phyloP scores from a whole-genome alignment of 1,140 invertebrate genomes.

The Augochlora pura region DNA sequence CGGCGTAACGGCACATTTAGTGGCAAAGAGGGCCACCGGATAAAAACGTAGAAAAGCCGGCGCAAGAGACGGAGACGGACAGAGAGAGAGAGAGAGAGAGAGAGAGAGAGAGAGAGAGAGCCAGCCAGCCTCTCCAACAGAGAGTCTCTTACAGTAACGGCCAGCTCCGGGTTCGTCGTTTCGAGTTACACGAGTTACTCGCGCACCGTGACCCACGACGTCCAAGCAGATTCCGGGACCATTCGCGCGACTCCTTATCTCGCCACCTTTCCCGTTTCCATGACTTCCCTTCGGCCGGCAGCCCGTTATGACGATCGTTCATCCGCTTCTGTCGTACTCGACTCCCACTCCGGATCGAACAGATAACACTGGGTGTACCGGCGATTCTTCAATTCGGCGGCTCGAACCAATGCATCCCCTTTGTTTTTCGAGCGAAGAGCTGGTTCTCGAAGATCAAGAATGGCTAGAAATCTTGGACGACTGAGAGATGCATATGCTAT shows the following conservation, averaged over 20 bases:
- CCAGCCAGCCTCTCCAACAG: neutral
- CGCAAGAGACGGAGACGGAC: too few relatives aligned
- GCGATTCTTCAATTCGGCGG: too few relatives aligned
- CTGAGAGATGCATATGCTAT: too few relatives aligned
- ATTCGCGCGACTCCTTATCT: conserved; percentile 56
- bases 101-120: neutral
- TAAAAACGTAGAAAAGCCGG: conserved; percentile 2
- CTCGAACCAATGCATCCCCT: too few relatives aligned
- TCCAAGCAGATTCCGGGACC: conserved; percentile 35
- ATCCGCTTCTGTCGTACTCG: conserved; percentile 31
- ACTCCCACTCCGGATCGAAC: conserved; percentile 23
- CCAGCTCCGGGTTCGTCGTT: conserved; percentile 62
- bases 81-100: neutral
- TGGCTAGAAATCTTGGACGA: too few relatives aligned
- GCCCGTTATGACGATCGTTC: conserved; percentile 59
- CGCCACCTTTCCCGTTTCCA: conserved; percentile 53
- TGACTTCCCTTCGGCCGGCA: conserved; percentile 20
- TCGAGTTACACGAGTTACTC: conserved; percentile 66
- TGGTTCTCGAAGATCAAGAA: too few relatives aligned
- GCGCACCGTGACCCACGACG: conserved; percentile 60
- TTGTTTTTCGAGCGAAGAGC: too few relatives aligned
- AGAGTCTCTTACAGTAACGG: conserved; percentile 32
- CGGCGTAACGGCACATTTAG: conserved; percentile 53
- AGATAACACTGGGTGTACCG: too few relatives aligned
- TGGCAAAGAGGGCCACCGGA: conserved; percentile 11